These are phyloP conservation scores for Hydractinia echinata DNA, from an alignment of 30 jellyfish, hydroid and myxozoan genomes.

Conservation along the genomic window DNA sequence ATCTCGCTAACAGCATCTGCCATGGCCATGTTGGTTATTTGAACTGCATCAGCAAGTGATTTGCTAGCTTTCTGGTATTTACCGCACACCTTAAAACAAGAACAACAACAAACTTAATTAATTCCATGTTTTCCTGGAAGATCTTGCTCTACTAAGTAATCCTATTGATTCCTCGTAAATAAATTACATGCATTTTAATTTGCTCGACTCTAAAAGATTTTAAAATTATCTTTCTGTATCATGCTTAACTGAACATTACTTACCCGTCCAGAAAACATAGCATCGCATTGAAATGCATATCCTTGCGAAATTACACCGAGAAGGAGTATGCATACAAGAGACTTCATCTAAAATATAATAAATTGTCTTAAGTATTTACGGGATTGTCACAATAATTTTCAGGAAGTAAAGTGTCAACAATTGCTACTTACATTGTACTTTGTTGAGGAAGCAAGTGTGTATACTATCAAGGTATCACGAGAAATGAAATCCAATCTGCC, in stretches of 20 bases:
- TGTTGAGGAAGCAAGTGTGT: no score
- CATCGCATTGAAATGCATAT: constrained; percentile 22
- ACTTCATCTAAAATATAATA: background rate
- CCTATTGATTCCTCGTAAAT: no score
- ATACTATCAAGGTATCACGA: no score
- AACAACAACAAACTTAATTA: background rate
- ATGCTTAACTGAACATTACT: background rate
- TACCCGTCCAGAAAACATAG: constrained; percentile 20
- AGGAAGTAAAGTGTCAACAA: no score
- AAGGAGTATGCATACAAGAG: background rate
- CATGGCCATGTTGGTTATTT: background rate
- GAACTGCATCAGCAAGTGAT: constrained; percentile 14
- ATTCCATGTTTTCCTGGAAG: no score
- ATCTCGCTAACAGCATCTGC: constrained; percentile 11
- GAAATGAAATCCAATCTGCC: no score
- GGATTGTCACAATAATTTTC: no score
- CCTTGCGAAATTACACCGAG: background rate
- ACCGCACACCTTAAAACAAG: background rate
- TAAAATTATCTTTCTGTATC: no score
- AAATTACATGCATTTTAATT: no score
- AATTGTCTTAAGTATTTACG: background rate
- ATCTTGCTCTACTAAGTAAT: no score
- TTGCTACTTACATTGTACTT: no score
- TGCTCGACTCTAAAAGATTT: no score
- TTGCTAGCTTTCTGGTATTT: background rate